Evolutionary conservation across 2,113 vertebrate genomes (phyloP).

Genomic region (Petrocephalus microphthalmus): DNA sequence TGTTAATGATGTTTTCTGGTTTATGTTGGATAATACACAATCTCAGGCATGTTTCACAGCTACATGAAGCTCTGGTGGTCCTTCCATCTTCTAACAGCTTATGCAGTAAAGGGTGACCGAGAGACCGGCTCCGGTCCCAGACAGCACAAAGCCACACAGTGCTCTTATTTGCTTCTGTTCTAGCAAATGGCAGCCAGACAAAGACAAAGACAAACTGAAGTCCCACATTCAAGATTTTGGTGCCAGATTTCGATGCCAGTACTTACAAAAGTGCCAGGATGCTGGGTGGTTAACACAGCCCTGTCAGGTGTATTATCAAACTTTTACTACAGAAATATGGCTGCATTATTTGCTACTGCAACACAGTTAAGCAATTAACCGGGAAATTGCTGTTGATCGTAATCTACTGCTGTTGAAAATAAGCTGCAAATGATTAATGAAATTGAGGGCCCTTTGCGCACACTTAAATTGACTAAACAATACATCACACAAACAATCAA

Average conservation of each 20-base stretch:
- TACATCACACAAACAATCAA: neutral
- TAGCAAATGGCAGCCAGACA: neutral
- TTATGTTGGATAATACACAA: neutral
- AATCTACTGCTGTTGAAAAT: neutral
- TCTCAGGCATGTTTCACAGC: neutral
- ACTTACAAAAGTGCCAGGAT: neutral
- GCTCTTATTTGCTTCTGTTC: neutral
- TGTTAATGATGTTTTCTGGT: neutral
- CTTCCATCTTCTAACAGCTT: neutral
- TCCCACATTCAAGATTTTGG: neutral
- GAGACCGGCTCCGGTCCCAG: neutral
- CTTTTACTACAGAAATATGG: neutral
- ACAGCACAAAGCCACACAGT: neutral
- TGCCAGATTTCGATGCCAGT: neutral
- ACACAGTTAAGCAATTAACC: neutral
- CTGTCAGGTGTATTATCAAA: neutral
- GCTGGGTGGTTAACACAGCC: neutral
- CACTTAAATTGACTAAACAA: neutral
- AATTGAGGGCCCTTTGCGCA: neutral
- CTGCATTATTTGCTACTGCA: neutral
- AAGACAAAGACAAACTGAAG: neutral
- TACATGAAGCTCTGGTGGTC: neutral
- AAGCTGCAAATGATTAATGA: neutral
- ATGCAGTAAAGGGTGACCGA: neutral
- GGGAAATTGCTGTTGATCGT: neutral